These are phyloP conservation scores for Drosophila teissieri DNA, from an alignment of 1,140 invertebrate species.

Conservation along the genomic window DNA sequence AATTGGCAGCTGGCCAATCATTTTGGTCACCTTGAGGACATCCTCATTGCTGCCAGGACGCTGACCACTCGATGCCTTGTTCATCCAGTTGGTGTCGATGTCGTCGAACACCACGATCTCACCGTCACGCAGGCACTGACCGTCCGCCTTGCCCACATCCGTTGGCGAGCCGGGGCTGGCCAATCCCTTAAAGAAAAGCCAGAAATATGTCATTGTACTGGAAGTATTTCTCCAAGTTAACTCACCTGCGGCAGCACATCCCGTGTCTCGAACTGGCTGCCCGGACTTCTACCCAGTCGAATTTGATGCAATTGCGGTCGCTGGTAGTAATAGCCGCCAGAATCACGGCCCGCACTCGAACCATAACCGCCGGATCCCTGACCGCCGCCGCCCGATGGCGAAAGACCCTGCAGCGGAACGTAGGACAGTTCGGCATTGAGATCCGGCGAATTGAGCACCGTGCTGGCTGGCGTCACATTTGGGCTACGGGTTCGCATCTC, in stretches of 20 bases:
- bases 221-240: neutral
- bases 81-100: constrained; percentile 89
- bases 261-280: constrained; percentile 69
- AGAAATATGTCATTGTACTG: neutral
- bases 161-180: constrained; percentile 79
- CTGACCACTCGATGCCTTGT: constrained; percentile 51
- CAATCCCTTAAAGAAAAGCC: constrained; percentile 46
- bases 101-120: constrained; percentile 92
- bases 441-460: constrained; percentile 83
- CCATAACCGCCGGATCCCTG: constrained; percentile 27
- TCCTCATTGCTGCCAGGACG: constrained; percentile 83
- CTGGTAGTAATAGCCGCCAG: constrained; percentile 61
- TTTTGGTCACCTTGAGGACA: constrained; percentile 88
- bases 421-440: constrained; percentile 72
- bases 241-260: constrained; percentile 54
- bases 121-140: constrained; percentile 83
- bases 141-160: constrained; percentile 77
- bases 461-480: constrained; percentile 83
- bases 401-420: constrained; percentile 53
- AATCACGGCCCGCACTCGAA: constrained; percentile 9
- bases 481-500: constrained; percentile 83
- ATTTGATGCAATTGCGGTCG: constrained; percentile 78
- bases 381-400: constrained; percentile 26
- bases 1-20: constrained; percentile 90
- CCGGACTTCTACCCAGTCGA: constrained; percentile 78